Evolutionary conservation across 2,797 vertebrate genomes (phyloP).

Genomic region (Malurus leucopterus): DNA sequence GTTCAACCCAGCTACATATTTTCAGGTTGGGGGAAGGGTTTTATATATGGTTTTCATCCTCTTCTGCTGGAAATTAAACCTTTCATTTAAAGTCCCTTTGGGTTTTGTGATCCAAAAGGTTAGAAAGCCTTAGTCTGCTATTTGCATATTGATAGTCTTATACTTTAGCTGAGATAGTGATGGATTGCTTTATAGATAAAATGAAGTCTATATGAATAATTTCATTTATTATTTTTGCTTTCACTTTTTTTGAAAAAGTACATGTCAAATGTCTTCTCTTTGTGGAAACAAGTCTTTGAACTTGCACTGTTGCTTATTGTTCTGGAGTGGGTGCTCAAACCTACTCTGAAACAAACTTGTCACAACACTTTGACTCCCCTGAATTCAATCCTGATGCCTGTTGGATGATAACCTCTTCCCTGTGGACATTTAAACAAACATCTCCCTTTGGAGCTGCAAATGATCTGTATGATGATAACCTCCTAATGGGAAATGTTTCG

Average conservation of each 20-base stretch:
- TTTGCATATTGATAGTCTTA: background rate
- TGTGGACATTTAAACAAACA: background rate
- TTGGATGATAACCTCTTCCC: background rate
- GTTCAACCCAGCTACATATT: background rate
- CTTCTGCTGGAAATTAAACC: background rate
- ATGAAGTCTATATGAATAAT: background rate
- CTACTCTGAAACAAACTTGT: background rate
- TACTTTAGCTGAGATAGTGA: background rate
- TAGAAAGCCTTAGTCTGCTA: background rate
- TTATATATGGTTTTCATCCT: background rate
- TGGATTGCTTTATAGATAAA: background rate
- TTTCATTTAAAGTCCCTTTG: background rate
- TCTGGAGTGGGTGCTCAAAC: background rate
- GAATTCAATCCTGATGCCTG: background rate
- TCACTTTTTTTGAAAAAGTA: background rate
- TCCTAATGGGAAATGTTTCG: background rate
- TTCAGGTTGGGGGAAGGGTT: background rate
- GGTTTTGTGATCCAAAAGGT: background rate
- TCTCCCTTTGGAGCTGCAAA: background rate
- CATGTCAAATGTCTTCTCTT: background rate
- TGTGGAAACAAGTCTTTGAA: background rate
- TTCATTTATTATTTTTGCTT: background rate
- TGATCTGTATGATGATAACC: background rate
- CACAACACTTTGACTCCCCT: background rate
- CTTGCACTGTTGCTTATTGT: background rate